Evolutionary conservation across 2,113 vertebrate genomes (phyloP).

Genomic region (Etia nguti): DNA sequence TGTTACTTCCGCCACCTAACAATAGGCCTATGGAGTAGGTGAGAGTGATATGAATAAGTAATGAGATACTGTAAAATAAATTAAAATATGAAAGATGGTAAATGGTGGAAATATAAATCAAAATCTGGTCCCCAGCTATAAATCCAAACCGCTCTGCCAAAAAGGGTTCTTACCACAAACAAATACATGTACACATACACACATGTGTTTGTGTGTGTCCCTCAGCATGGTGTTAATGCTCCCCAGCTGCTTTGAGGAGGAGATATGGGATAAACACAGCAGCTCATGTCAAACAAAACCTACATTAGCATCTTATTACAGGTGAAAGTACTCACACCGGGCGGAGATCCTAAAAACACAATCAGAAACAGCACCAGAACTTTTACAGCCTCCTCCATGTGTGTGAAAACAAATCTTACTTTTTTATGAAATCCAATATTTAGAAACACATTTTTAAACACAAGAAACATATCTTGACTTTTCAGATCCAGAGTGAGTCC

Average conservation of each 20-base stretch:
- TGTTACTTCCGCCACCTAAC: background rate
- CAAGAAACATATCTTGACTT: background rate
- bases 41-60: background rate
- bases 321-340: background rate
- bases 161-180: background rate
- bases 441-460: background rate
- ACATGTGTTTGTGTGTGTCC: background rate
- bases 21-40: background rate
- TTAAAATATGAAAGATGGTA: accelerated
- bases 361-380: background rate
- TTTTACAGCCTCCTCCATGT: background rate
- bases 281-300: background rate
- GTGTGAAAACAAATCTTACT: background rate
- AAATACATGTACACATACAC: background rate
- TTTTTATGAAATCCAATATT: background rate
- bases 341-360: background rate
- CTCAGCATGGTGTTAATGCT: conserved; percentile 27
- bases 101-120: background rate
- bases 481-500: background rate
- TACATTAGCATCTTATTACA: background rate
- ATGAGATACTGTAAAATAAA: background rate
- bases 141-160: background rate
- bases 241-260: conserved; percentile 22
- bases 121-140: background rate
- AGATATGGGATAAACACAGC: background rate